Evolutionary conservation across 2,797 vertebrate genomes (phyloP).

Genomic region (Margarornis squamiger): DNA sequence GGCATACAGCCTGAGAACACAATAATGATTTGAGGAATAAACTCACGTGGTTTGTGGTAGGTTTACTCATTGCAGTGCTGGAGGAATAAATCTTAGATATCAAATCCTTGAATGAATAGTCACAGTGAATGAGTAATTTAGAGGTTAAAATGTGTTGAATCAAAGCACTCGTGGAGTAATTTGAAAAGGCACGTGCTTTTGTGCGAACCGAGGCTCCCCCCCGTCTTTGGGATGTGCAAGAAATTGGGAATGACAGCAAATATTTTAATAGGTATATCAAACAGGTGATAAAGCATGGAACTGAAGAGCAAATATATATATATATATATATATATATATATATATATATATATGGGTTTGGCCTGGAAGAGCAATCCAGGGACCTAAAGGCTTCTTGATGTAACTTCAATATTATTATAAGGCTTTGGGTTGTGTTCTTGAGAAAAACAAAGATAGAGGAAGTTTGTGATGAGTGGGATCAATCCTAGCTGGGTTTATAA

Average conservation of each 20-base stretch:
- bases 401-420: conserved; percentile 17
- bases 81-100: conserved; percentile 11
- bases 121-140: background rate
- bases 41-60: background rate
- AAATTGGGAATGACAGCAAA: background rate
- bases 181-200: background rate
- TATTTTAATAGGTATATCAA: conserved; percentile 27
- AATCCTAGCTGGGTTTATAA: background rate
- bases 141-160: conserved; percentile 28
- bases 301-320: conserved; percentile 9
- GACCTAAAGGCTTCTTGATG: background rate
- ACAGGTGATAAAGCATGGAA: background rate
- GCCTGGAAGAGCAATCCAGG: background rate
- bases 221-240: background rate
- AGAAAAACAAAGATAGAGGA: background rate
- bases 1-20: background rate
- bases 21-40: background rate
- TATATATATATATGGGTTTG: background rate
- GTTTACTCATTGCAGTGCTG: background rate
- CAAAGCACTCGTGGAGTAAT: background rate
- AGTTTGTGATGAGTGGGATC: background rate
- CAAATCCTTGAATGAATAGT: background rate
- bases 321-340: background rate
- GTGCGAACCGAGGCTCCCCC: background rate
- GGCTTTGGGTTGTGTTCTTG: background rate